Conservation (phyloP, 2,797 vertebrate genomes). For the Myoxocephalus aenaeus region DNA sequence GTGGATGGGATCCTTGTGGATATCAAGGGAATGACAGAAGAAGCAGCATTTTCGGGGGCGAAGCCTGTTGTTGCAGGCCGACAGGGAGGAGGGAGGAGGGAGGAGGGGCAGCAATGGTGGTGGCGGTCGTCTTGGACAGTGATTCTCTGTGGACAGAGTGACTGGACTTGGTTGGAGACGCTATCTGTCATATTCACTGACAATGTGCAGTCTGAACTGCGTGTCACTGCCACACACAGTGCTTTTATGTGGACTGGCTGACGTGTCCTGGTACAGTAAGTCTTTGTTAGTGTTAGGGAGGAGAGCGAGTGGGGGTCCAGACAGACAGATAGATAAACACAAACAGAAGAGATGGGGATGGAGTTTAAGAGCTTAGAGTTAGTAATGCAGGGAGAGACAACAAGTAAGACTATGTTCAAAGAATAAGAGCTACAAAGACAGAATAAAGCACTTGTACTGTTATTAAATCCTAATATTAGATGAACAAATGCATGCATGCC, state of each 20-base stretch:
- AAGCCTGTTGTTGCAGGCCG: slow-evolving; percentile 10
- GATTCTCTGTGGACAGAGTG: slow-evolving; percentile 41
- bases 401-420: slow-evolving; percentile 22
- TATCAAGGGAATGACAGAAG: slow-evolving; percentile 19
- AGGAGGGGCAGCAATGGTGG: slow-evolving; percentile 10
- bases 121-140: slow-evolving; percentile 35
- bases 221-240: slow-evolving; percentile 68
- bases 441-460: slow-evolving; percentile 1
- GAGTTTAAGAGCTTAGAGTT: slow-evolving; percentile 17
- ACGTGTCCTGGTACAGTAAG: slow-evolving; percentile 64
- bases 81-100: not conserved
- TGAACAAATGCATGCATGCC: slow-evolving; percentile 1
- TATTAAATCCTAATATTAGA: slow-evolving; percentile 14
- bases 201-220: slow-evolving; percentile 59
- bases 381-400: not conserved
- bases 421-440: not conserved
- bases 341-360: slow-evolving; percentile 27
- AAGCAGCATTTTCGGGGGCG: not conserved
- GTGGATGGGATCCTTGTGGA: not conserved
- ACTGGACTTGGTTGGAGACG: slow-evolving; percentile 37
- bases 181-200: slow-evolving; percentile 54
- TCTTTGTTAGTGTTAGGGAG: slow-evolving; percentile 59
- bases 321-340: slow-evolving; percentile 15
- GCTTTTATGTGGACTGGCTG: slow-evolving; percentile 59
- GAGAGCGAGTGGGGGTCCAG: slow-evolving; percentile 23